phyloP scores from a whole-genome alignment of 2,797 vertebrate species.

The Manis crassicaudata region DNA sequence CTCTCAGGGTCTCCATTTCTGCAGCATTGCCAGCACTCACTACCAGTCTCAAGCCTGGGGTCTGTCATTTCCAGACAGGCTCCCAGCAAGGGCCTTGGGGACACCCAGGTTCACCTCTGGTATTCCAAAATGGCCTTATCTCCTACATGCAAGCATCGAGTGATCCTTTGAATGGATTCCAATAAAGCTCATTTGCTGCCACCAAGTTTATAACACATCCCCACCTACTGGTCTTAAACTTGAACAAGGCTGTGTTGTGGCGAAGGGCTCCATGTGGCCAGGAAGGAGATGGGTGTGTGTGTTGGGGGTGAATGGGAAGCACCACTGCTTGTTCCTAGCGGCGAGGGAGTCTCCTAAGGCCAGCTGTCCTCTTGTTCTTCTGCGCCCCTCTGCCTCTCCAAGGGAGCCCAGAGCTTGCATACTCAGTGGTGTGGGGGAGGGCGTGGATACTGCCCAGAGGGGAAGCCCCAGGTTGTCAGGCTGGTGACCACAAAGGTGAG shows the following conservation, averaged over 20 bases:
- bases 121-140: neutral
- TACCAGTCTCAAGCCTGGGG: neutral
- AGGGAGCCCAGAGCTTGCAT: neutral
- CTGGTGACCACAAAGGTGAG: neutral
- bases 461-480: neutral
- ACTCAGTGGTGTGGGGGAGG: no score
- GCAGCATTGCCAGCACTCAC: neutral
- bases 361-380: neutral
- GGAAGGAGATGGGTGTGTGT: neutral
- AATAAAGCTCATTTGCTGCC: constrained; percentile 56
- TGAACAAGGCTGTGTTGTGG: constrained; percentile 3
- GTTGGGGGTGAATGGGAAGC: fast-evolving
- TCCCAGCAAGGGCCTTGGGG: neutral
- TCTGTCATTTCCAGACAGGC: neutral
- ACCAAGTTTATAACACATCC: constrained; percentile 82
- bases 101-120: neutral
- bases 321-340: neutral
- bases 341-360: neutral
- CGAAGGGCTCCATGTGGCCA: neutral
- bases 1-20: neutral
- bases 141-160: neutral
- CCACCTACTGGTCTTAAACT: constrained; percentile 85
- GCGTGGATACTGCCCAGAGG: neutral
- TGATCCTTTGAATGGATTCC: constrained; percentile 34
- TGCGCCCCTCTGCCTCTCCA: neutral